phyloP scores from a whole-genome alignment of 2,113 vertebrate species.

The Prolemur simus region DNA sequence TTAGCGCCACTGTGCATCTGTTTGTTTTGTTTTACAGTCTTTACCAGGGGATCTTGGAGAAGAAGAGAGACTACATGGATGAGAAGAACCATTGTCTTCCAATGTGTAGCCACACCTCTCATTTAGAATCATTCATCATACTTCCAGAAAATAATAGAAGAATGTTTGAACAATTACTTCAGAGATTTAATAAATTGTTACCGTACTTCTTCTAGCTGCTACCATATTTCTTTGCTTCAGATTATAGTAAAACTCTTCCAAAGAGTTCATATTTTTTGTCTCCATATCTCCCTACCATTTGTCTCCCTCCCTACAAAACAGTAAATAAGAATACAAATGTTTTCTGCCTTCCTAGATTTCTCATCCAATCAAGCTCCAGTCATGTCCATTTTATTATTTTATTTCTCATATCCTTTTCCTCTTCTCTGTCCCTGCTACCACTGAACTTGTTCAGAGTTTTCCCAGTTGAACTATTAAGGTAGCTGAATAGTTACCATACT shows the following conservation, averaged over 20 bases:
- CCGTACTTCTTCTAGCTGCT: neutral
- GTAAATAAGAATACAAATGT: neutral
- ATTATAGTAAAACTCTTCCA: too few relatives aligned
- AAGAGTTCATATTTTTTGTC: too few relatives aligned
- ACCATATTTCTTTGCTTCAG: too few relatives aligned
- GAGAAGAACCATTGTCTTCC: neutral
- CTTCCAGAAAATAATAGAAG: neutral
- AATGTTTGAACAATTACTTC: neutral
- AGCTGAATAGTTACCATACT: neutral
- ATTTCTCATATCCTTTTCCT: neutral
- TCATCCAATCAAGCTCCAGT: neutral
- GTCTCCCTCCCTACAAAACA: neutral
- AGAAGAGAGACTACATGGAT: neutral
- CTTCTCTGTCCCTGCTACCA: neutral
- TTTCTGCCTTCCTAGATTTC: neutral
- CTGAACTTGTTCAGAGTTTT: neutral
- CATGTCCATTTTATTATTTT: neutral
- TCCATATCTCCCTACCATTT: too few relatives aligned
- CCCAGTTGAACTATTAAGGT: neutral
- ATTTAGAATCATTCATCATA: neutral
- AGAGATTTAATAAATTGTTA: neutral
- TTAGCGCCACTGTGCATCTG: neutral
- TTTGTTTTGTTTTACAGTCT: neutral
- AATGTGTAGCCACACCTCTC: neutral
- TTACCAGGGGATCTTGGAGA: neutral